A percentile compares a stretch with the other conserved stretches of the same genome.
These are phyloP conservation scores for Heliconius ethilla DNA, from an alignment of 2,888 invertebrate species.

Conservation along the genomic window DNA sequence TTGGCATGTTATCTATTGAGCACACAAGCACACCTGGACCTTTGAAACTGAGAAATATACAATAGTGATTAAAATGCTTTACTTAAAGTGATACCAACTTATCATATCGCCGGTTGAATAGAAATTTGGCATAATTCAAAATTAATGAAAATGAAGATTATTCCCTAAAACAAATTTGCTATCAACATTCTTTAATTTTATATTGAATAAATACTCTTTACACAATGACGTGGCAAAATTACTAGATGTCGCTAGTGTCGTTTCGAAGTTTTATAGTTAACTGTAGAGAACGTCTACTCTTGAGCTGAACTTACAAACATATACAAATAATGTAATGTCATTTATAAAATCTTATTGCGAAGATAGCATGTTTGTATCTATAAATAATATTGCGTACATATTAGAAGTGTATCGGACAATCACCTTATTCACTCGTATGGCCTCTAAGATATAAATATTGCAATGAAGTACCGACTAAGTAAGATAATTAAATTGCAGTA, in stretches of 20 bases:
- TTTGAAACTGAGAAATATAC: conserved; percentile 85
- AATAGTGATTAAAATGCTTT: background rate
- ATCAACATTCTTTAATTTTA: too few relatives aligned
- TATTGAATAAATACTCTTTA: too few relatives aligned
- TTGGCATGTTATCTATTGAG: conserved; percentile 99
- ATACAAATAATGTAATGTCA: background rate
- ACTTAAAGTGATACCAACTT: background rate
- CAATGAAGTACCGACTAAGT: background rate
- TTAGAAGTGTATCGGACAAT: conserved; percentile 14
- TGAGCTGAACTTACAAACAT: too few relatives aligned
- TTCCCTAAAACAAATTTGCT: too few relatives aligned
- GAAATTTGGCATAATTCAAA: too few relatives aligned
- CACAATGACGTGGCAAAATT: too few relatives aligned
- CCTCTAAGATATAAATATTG: background rate
- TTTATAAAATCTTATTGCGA: background rate
- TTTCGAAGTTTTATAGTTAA: too few relatives aligned
- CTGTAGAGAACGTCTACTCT: too few relatives aligned
- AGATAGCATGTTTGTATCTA: background rate
- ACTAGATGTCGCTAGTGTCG: too few relatives aligned
- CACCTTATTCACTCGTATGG: background rate
- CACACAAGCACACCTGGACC: conserved; percentile 99
- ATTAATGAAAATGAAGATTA: too few relatives aligned
- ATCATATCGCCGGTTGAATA: background rate
- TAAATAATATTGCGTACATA: background rate
- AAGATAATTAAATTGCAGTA: conserved; percentile 22